phyloP scores from a whole-genome alignment of 2,888 invertebrate species.

The Ellobium chinense region DNA sequence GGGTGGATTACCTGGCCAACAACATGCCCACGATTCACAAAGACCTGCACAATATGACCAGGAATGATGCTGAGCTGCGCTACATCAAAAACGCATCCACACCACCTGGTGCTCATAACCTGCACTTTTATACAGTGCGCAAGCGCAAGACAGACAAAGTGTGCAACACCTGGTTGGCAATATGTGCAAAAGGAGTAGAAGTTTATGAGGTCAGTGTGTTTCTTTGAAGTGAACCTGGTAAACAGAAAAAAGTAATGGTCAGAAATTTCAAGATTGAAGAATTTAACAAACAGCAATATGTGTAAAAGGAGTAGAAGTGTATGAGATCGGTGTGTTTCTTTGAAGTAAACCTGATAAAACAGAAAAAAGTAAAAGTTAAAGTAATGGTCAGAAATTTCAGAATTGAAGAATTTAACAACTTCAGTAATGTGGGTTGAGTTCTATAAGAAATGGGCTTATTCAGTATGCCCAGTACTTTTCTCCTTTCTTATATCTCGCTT shows the following conservation, averaged over 20 bases:
- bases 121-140: constrained; percentile 90
- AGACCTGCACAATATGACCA: constrained; percentile 88
- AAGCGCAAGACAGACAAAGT: constrained; percentile 82
- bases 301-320: constrained; percentile 93
- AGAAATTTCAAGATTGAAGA: neutral
- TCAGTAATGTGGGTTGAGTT: too few species aligned
- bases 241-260: too few species aligned
- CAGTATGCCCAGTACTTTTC: too few species aligned
- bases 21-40: constrained; percentile 88
- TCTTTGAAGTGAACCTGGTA: too few species aligned
- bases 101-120: constrained; percentile 89
- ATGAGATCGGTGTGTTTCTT: constrained; percentile 81
- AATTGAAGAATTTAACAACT: neutral
- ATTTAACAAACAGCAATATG: constrained; percentile 85
- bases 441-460: too few species aligned
- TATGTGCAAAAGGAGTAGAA: constrained; percentile 94
- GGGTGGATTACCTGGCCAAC: constrained; percentile 80
- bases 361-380: too few species aligned
- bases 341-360: neutral
- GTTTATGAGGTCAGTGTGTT: constrained; percentile 86
- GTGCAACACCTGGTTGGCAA: constrained; percentile 88
- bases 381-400: neutral
- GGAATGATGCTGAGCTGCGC: constrained; percentile 89
- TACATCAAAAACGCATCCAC: constrained; percentile 94
- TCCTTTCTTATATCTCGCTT: too few species aligned